Evolutionary conservation across 2,797 vertebrate species (phyloP).

Genomic region (Helarctos malayanus): DNA sequence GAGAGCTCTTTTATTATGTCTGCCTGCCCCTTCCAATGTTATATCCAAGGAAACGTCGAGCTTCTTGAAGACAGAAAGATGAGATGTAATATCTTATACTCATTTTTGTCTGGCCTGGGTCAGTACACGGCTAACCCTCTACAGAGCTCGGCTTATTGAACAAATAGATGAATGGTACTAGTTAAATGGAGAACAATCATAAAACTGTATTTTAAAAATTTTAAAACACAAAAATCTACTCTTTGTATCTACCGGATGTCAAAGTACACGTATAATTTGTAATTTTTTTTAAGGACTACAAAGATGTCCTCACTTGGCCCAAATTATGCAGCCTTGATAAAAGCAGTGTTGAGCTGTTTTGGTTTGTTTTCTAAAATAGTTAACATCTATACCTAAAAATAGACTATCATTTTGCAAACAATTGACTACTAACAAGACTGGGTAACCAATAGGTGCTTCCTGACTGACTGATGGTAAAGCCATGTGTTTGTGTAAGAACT

Average conservation of each 20-base stretch:
- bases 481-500: not conserved
- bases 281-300: not conserved
- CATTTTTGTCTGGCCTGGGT: not conserved
- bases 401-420: slow-evolving; percentile 6
- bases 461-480: not conserved
- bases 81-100: not conserved
- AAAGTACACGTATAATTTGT: slow-evolving; percentile 8
- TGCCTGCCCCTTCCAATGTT: not conserved
- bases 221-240: not conserved
- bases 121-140: not conserved
- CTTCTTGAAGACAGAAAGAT: not conserved
- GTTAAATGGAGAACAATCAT: not conserved
- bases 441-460: not conserved
- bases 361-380: not conserved
- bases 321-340: slow-evolving; percentile 1
- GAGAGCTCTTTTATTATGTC: not conserved
- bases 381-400: not conserved
- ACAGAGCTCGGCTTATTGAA: not conserved
- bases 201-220: not conserved
- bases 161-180: not conserved
- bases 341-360: not conserved
- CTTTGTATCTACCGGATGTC: not conserved
- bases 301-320: not conserved
- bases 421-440: not conserved
- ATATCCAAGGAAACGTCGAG: not conserved